Evolutionary conservation across 2,888 invertebrate genomes (phyloP).

Genomic region (Rosalia funebris): DNA sequence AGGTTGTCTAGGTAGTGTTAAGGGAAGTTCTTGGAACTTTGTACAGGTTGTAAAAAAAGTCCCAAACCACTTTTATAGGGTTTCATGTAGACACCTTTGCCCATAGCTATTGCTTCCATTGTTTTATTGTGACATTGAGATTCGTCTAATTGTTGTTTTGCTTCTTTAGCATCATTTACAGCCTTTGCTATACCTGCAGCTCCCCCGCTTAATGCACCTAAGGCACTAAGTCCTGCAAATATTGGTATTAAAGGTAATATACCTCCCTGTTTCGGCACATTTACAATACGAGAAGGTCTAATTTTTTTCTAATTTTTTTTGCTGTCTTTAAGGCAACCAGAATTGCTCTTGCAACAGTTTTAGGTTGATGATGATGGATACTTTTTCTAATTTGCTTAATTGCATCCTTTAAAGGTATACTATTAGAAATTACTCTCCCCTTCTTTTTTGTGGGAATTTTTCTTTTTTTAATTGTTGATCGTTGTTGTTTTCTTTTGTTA

Average conservation of each 20-base stretch:
- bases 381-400: slow-evolving; percentile 18
- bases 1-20: not conserved
- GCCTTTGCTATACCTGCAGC: slow-evolving; percentile 46
- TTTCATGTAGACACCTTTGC: too few relatives aligned
- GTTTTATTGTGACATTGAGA: slow-evolving; percentile 44
- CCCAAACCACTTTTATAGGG: slow-evolving; percentile 7
- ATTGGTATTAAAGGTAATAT: too few relatives aligned
- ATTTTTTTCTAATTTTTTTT: slow-evolving; percentile 13
- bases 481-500: not conserved
- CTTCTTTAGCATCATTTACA: slow-evolving; percentile 42
- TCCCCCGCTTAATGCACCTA: slow-evolving; percentile 38
- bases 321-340: not conserved
- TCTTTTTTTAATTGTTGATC: too few relatives aligned
- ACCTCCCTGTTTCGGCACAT: too few relatives aligned
- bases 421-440: too few relatives aligned
- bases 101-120: too few relatives aligned
- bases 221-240: slow-evolving; percentile 44
- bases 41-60: not conserved
- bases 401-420: slow-evolving; percentile 3
- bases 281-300: slow-evolving; percentile 8
- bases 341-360: slow-evolving; percentile 6
- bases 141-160: slow-evolving; percentile 43
- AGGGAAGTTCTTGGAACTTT: not conserved
- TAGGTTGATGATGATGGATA: slow-evolving; percentile 6
- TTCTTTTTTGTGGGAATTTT: too few relatives aligned